These are phyloP conservation scores for Serilophus lunatus DNA, from an alignment of 2,113 vertebrate species.

Conservation along the genomic window DNA sequence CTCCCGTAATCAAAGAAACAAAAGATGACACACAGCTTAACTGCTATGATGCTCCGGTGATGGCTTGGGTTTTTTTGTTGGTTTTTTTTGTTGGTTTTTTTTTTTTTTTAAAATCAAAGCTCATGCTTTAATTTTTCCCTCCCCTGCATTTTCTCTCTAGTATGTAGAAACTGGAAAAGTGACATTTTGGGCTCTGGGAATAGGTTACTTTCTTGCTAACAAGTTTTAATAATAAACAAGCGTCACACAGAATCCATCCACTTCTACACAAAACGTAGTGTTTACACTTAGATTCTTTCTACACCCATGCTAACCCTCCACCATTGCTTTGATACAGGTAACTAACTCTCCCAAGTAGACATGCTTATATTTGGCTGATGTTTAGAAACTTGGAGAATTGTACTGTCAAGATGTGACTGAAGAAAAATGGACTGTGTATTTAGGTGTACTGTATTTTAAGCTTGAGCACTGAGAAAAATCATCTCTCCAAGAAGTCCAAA, in stretches of 20 bases:
- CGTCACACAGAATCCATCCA: neutral
- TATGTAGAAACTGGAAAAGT: neutral
- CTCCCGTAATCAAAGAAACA: neutral
- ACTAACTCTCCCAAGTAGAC: neutral
- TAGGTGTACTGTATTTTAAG: neutral
- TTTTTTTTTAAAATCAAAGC: neutral
- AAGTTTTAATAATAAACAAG: neutral
- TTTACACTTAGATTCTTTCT: neutral
- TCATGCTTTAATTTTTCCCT: neutral
- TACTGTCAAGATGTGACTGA: neutral
- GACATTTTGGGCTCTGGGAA: neutral
- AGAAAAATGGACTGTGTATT: neutral
- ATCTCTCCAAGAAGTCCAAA: neutral
- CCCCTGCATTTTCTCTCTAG: neutral
- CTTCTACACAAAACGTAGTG: neutral
- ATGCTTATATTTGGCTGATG: neutral
- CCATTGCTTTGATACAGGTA: neutral
- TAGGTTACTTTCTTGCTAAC: neutral
- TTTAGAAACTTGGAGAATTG: neutral
- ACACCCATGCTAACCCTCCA: neutral
- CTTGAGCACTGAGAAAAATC: neutral
- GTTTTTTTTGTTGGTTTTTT: too few relatives aligned
- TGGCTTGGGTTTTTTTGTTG: too few relatives aligned
- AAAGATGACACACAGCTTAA: neutral
- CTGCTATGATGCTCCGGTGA: neutral